Percentiles rank a stretch among this genome's conserved stretches.
phyloP scores from a whole-genome alignment of 1,140 invertebrate genomes.

The Bilobella aurantiaca region DNA sequence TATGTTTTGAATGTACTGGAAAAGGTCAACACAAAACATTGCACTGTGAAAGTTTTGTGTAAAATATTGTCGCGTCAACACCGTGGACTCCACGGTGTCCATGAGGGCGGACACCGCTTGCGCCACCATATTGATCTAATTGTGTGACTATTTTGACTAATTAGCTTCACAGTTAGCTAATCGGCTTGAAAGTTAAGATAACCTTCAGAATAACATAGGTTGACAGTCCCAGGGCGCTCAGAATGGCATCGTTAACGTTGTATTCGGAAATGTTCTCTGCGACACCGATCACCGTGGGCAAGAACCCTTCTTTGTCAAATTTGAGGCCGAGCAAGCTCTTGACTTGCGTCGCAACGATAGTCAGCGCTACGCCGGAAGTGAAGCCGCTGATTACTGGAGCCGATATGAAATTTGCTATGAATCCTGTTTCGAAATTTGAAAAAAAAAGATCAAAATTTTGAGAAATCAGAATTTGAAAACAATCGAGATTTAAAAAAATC shows the following conservation, averaged over 20 bases:
- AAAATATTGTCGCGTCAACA: too few relatives aligned
- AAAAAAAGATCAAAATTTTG: conserved; percentile 2
- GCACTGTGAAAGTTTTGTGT: too few relatives aligned
- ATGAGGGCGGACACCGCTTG: too few relatives aligned
- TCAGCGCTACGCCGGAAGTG: conserved; percentile 77
- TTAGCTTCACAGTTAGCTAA: neutral
- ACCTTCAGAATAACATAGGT: neutral
- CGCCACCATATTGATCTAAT: too few relatives aligned
- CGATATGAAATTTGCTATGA: conserved; percentile 82
- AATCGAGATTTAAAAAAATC: neutral
- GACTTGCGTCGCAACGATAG: conserved; percentile 71
- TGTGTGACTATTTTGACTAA: too few relatives aligned
- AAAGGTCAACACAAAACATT: too few relatives aligned
- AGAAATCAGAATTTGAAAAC: too few relatives aligned
- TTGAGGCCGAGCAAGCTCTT: conserved; percentile 64
- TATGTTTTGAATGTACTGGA: conserved; percentile 19
- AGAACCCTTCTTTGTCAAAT: conserved; percentile 53
- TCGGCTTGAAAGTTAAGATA: neutral
- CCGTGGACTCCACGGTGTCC: too few relatives aligned
- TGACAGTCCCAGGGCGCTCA: conserved; percentile 56
- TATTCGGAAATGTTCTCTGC: conserved; percentile 56
- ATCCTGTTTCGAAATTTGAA: conserved; percentile 49
- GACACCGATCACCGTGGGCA: conserved; percentile 51
- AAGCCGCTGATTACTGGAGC: conserved; percentile 80
- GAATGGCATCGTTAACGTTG: conserved; percentile 52